Conservation (phyloP, 2,888 invertebrate species). For the Anthophora plumipes region DNA sequence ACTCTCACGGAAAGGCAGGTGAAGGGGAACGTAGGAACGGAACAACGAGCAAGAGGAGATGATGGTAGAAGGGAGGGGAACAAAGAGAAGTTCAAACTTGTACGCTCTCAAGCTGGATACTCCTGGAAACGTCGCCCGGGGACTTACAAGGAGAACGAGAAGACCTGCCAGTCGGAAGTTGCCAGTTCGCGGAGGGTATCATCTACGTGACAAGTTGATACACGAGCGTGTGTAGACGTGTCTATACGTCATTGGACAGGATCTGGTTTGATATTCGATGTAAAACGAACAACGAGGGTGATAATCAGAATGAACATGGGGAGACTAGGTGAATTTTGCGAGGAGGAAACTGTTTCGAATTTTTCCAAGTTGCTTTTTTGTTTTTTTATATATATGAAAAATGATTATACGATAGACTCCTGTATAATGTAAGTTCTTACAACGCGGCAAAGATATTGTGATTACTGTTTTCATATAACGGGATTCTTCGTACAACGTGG, state of each 20-base stretch:
- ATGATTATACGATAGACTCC: too few species aligned
- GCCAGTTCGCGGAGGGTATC: slow-evolving; percentile 58
- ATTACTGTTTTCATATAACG: too few species aligned
- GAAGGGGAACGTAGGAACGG: slow-evolving; percentile 17
- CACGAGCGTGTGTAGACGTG: slow-evolving; percentile 22
- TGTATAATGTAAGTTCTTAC: too few species aligned
- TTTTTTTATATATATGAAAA: too few species aligned
- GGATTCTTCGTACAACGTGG: too few species aligned
- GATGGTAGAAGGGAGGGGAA: slow-evolving; percentile 14
- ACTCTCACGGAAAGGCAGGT: slow-evolving; percentile 35
- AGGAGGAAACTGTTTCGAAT: too few species aligned
- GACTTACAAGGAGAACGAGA: slow-evolving; percentile 57
- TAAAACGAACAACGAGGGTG: slow-evolving; percentile 10
- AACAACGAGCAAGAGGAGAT: slow-evolving; percentile 7
- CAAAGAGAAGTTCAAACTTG: slow-evolving; percentile 62
- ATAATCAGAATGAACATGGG: slow-evolving; percentile 25
- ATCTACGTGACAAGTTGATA: slow-evolving; percentile 65
- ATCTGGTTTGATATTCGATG: slow-evolving; percentile 24
- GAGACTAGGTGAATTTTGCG: too few species aligned
- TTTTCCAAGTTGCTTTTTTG: too few species aligned
- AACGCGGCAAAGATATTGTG: too few species aligned
- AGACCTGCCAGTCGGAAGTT: slow-evolving; percentile 63
- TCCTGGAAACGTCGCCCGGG: slow-evolving; percentile 66
- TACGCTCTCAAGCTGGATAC: slow-evolving; percentile 47
- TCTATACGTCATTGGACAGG: neutral